Conservation (phyloP, 2,888 invertebrate species). For the Drosophila robusta region DNA sequence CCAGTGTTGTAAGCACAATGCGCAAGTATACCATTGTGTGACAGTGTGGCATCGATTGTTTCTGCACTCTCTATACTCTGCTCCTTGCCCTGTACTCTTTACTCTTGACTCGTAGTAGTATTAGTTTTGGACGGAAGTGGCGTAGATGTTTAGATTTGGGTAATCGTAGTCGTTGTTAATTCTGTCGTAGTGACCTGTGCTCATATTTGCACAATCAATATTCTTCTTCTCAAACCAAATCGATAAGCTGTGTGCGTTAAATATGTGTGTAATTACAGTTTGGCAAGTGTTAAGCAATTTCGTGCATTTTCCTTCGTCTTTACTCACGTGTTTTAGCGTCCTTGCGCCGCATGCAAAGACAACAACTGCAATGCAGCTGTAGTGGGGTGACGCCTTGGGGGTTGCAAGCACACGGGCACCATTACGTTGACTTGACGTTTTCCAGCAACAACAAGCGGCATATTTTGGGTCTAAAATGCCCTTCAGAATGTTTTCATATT, state of each 20-base stretch:
- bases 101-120: neutral
- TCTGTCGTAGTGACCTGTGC: constrained; percentile 1
- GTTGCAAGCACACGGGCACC: constrained; percentile 56
- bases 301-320: constrained; percentile 2
- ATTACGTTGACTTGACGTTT: constrained; percentile 30
- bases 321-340: constrained; percentile 53
- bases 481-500: constrained; percentile 47
- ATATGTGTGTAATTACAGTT: neutral
- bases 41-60: constrained; percentile 76
- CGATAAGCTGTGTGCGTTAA: neutral
- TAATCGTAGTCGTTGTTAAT: neutral
- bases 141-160: constrained; percentile 12
- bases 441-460: constrained; percentile 48
- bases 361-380: constrained; percentile 57
- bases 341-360: constrained; percentile 43
- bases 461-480: constrained; percentile 26
- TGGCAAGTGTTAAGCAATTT: constrained; percentile 14
- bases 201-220: constrained; percentile 23
- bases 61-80: constrained; percentile 10
- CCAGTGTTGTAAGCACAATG: constrained; percentile 83
- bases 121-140: constrained; percentile 28
- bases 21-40: constrained; percentile 84
- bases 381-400: constrained; percentile 39
- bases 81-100: neutral
- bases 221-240: neutral